phyloP scores from a whole-genome alignment of 1,140 invertebrate species.

The Archegozetes longisetosus region DNA sequence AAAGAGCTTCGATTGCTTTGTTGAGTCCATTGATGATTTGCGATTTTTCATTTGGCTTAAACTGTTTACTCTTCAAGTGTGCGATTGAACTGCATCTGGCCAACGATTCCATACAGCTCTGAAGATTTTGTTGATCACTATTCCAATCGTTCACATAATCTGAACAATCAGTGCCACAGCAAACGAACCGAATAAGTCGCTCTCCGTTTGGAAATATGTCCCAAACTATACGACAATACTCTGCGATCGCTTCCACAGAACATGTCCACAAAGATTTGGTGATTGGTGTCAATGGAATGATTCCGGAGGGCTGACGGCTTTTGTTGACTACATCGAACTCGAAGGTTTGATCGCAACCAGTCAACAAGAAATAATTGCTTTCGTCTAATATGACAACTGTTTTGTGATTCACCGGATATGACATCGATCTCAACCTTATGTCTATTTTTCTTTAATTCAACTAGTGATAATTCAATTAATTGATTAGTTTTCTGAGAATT shows the following conservation, averaged over 20 bases:
- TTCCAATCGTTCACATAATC: conserved; percentile 5
- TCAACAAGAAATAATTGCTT: conserved; percentile 64
- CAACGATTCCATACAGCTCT: conserved; percentile 7
- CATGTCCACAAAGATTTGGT: conserved; percentile 87
- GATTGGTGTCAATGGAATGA: conserved; percentile 57
- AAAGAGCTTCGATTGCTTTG: conserved; percentile 67
- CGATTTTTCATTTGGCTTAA: conserved; percentile 35
- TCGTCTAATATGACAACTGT: conserved; percentile 89
- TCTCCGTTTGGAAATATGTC: conserved; percentile 42
- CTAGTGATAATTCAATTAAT: neutral
- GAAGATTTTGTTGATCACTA: conserved; percentile 6
- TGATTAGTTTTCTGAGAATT: too few relatives aligned
- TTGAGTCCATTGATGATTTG: conserved; percentile 65
- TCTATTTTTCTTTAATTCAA: neutral
- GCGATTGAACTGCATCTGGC: neutral
- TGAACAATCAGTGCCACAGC: neutral
- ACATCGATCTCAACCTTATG: neutral
- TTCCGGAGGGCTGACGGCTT: conserved; percentile 38
- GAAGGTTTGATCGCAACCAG: conserved; percentile 59
- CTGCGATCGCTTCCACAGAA: conserved; percentile 76
- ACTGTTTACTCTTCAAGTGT: neutral
- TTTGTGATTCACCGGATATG: conserved; percentile 35
- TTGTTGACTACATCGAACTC: conserved; percentile 60
- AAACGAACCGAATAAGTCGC: neutral
- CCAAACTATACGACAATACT: conserved; percentile 91